Evolutionary conservation across 2,888 invertebrate genomes (phyloP), one percentile per base, ranked within the genome.

Genomic region (Caenorhabditis parvicauda): DNA sequence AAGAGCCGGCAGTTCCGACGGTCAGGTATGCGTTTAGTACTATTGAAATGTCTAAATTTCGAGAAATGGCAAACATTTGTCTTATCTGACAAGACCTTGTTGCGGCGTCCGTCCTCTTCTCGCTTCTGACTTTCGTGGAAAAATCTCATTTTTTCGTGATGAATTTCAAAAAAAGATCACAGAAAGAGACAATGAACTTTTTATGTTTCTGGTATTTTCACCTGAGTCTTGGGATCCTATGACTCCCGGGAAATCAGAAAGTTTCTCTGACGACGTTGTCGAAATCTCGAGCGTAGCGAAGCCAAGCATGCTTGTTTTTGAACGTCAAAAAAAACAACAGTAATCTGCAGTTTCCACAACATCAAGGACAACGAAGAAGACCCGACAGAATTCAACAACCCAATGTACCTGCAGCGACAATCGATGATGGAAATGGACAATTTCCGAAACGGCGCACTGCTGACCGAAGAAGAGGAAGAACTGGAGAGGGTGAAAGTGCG

Each of bases 21-120:
- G 81, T 65, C 75, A 82, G 48, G 83, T 84, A 56, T 81, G 53
- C 54, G 42, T 28, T 7, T 25, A 35, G 24, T 28, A 24, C n/a
- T n/a, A n/a, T n/a, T n/a, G 35, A 12, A 35, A 35, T 35, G 12
- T 35, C n/a, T 12, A 35, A 35, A 35, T 35, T 9, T 41, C 19
- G 12, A 44, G 6, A 1, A 9, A n/a, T n/a, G n/a, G n/a, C n/a
- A n/a, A n/a, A n/a, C n/a, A n/a, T n/a, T n/a, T n/a, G n/a, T n/a
- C n/a, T n/a, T n/a, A n/a, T n/a, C n/a, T n/a, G n/a, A n/a, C n/a
- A n/a, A n/a, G n/a, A n/a, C n/a, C n/a, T n/a, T n/a, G n/a, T n/a
- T n/a, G n/a, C n/a, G n/a, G n/a, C n/a, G n/a, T n/a, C n/a, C n/a
- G n/a, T n/a, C n/a, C n/a, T n/a, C n/a, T n/a, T n/a, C n/a, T n/a